phyloP scores from a whole-genome alignment of 2,888 invertebrate genomes.

The Phasia obesa region DNA sequence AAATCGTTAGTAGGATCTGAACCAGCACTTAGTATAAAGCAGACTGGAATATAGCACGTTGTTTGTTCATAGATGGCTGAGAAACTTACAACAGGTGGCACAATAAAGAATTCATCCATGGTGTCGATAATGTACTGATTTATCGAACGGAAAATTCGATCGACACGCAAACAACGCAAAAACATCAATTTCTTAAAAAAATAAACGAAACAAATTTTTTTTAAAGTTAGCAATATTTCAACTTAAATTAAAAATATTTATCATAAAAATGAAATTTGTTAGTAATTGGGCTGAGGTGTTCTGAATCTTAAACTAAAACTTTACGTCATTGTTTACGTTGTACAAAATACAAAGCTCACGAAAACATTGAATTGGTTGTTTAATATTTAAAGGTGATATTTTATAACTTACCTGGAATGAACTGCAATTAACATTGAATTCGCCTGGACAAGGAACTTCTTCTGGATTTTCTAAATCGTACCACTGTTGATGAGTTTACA shows the following conservation, averaged over 20 bases:
- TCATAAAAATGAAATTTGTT: too few relatives aligned
- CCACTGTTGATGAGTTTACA: conserved; percentile 85
- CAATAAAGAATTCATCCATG: conserved; percentile 94
- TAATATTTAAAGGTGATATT: not conserved
- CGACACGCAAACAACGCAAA: conserved; percentile 93
- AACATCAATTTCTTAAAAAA: conserved; percentile 87
- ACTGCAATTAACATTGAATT: conserved; percentile 86
- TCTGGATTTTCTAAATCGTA: conserved; percentile 93
- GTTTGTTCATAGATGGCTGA: conserved; percentile 93
- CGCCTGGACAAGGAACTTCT: conserved; percentile 86
- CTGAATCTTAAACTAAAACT: too few relatives aligned
- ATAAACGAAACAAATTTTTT: not conserved
- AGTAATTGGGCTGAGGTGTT: too few relatives aligned
- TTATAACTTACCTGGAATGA: conserved; percentile 84
- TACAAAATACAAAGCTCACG: too few relatives aligned
- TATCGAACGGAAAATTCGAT: conserved; percentile 93
- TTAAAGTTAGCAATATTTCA: too few relatives aligned
- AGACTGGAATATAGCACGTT: conserved; percentile 91
- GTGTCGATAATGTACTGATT: conserved; percentile 90
- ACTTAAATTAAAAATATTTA: too few relatives aligned
- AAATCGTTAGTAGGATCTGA: conserved; percentile 95
- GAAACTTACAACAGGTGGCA: conserved; percentile 92
- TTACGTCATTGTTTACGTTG: too few relatives aligned
- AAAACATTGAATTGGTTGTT: too few relatives aligned
- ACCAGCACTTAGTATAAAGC: conserved; percentile 96